Base-by-base conservation (phyloP, 2,888 invertebrate species). In the Timandra comae region DNA sequence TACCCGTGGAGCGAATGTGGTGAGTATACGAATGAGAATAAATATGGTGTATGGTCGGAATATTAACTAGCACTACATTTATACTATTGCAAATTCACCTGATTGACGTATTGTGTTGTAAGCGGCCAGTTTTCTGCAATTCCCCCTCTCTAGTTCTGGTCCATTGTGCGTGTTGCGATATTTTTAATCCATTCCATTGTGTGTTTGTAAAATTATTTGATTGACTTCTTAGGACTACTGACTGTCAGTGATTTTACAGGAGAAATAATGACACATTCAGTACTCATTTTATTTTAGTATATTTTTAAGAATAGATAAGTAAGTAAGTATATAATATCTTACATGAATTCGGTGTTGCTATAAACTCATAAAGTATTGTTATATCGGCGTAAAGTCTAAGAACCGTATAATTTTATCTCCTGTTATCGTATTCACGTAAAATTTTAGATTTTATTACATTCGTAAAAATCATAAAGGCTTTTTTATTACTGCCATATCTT, bases 391-490 rank as follows among this genome's bases (percentile, higher is more conserved):
- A 22, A n/a, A n/a, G n/a, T n/a, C n/a, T 11, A 21, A 27, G 11
- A 29, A 13, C 31, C 9, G 33, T 36, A 39, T 41, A 38, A 34
- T 41, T 40, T 46, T 45, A 29, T 8, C 32, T 44, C 44, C 40
- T 40, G 50, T 56, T 54, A 52, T 49, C 46, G 43, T 47, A 45
- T 48, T 30, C 43, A 36, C 49, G 49, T 54, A 54, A 52, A 54
- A 51, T 46, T 46, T 30, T 33, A 43, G 46, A 43, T 52, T 54
- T 51, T 52, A 54, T 44, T 50, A 38, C 35, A 42, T 42, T 41
- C 43, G 46, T 43, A 56, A 58, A 55, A 47, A 44, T 35, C 49
- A 47, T 56, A 52, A 56, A 46, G 41, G 45, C 42, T 37, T 40
- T 43, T 58, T 58, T 53, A 55, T 49, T 47, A 42, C 46, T 35